Evolutionary conservation across 92 coral and sea anemone species (phyloP), one percentile per base, ranked within the genome.

Genomic region (Zoanthus solanderi): DNA sequence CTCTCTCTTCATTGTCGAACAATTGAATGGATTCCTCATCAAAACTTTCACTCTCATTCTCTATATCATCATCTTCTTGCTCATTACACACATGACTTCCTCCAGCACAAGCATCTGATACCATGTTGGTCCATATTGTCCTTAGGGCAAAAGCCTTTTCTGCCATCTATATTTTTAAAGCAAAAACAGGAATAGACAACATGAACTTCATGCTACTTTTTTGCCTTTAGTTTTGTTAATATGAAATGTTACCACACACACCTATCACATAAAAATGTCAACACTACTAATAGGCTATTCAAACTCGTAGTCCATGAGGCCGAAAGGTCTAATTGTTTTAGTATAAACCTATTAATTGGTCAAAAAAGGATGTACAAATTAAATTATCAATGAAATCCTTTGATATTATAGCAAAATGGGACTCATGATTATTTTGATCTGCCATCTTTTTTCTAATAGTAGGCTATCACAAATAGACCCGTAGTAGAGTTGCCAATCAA

Each of bases 1-100:
- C 72, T 18, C 37, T 67, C 72, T 67, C 72, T 67, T 67, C 72
- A 67, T 67, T 29, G 34, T 18, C 34, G 3, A 9, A 18, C 72
- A 18, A 7, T 18, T 67, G 32, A 67, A 67, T 29, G 31, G 72
- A 28, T 67, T 67, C 72, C 31, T 67, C 34, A 6, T 29, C 72
- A 67, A 18, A 67, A 67, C 72, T 67, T 67, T 67, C 34, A 67
- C 72, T 67, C 72, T 67, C 72, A 67, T 67, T 67, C 9, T 29
- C 72, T 6, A 18, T 7, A 67, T 29, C 34, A 18, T 67, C 72
- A 65, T 28, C 30, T 17, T 65, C 71, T 23, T 23, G 23, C 30
- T 65, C 71, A 16, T 16, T 65, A 23, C 30, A 17, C 23, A 23
- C 72, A 6, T 6, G 30, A 1, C 34, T 66, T 66, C 1, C 72